Percentiles rank a stretch among this genome's conserved stretches.
Conservation (phyloP, 2,888 invertebrate genomes). For the Zhuqinia jingwanae region DNA sequence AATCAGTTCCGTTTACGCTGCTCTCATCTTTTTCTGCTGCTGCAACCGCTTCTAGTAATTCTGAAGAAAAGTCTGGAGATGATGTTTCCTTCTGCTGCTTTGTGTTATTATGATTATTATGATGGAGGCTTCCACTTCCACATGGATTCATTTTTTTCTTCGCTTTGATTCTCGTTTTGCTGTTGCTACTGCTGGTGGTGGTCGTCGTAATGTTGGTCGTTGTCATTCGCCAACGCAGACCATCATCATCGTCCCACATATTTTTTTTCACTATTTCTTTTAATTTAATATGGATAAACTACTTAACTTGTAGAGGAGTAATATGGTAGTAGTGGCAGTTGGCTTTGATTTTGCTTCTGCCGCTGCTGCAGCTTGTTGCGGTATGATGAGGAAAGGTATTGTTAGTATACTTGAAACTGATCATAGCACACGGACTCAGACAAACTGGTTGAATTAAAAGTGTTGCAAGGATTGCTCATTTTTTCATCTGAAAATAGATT, state of each 20-base stretch:
- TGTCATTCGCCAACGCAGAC: slow-evolving; percentile 36
- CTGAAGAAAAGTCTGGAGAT: slow-evolving; percentile 10
- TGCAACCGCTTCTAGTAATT: too few species aligned
- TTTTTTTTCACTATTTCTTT: not conserved
- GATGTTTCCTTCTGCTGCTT: not conserved
- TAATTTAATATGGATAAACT: not conserved
- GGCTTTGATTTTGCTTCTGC: too few species aligned
- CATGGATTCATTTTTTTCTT: slow-evolving; percentile 39
- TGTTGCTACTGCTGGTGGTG: not conserved
- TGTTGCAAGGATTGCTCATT: too few species aligned
- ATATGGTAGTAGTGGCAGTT: not conserved
- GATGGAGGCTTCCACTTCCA: slow-evolving; percentile 13
- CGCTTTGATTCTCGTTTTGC: not conserved
- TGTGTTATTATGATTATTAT: not conserved
- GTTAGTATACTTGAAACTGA: not conserved
- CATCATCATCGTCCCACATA: slow-evolving; percentile 54
- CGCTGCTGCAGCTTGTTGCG: too few species aligned
- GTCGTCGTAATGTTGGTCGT: not conserved
- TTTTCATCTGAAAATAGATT: too few species aligned
- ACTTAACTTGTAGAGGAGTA: not conserved
- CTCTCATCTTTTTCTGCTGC: not conserved
- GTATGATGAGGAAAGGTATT: not conserved
- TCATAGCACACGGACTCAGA: not conserved
- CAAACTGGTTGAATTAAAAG: too few species aligned
- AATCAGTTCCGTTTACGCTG: slow-evolving; percentile 6